Conservation (phyloP, 2,888 invertebrate genomes). For the Cremastobaeus sp. region DNA sequence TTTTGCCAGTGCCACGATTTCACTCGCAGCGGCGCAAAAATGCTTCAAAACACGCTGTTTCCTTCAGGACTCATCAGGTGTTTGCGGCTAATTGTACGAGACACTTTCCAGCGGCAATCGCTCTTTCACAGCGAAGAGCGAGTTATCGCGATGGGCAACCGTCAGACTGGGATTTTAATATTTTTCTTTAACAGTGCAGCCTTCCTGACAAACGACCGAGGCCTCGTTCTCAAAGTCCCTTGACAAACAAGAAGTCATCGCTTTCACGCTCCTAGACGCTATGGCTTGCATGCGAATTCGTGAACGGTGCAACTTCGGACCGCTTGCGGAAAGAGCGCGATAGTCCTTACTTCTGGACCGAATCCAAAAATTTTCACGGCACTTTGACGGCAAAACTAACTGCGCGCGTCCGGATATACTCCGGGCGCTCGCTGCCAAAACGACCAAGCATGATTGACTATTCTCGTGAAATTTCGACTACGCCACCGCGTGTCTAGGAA, state of each 20-base stretch:
- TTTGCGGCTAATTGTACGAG: slow-evolving; percentile 21
- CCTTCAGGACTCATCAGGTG: not conserved
- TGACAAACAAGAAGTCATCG: slow-evolving; percentile 73
- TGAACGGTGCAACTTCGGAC: slow-evolving; percentile 27
- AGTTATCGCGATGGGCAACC: slow-evolving; percentile 22
- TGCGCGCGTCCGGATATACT: slow-evolving; percentile 48
- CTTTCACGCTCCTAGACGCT: slow-evolving; percentile 63
- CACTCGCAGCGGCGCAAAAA: slow-evolving; percentile 20
- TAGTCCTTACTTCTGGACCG: slow-evolving; percentile 64
- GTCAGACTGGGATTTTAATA: slow-evolving; percentile 70
- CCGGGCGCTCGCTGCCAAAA: slow-evolving; percentile 39
- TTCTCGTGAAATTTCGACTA: slow-evolving; percentile 35
- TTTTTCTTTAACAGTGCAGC: slow-evolving; percentile 67
- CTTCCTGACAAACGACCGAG: slow-evolving; percentile 71
- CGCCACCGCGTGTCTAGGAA: slow-evolving; percentile 1
- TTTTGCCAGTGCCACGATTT: slow-evolving; percentile 26
- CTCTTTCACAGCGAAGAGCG: too few species aligned
- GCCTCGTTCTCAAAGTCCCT: slow-evolving; percentile 69
- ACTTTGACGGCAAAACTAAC: slow-evolving; percentile 74
- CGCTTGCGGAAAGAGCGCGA: slow-evolving; percentile 35
- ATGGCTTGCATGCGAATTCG: slow-evolving; percentile 44
- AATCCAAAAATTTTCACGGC: slow-evolving; percentile 69
- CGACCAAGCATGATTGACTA: slow-evolving; percentile 51
- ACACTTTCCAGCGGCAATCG: slow-evolving; percentile 21
- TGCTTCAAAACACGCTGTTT: slow-evolving; percentile 3